Base-by-base conservation (phyloP, 2,888 invertebrate species). In the Acheta domesticus region DNA sequence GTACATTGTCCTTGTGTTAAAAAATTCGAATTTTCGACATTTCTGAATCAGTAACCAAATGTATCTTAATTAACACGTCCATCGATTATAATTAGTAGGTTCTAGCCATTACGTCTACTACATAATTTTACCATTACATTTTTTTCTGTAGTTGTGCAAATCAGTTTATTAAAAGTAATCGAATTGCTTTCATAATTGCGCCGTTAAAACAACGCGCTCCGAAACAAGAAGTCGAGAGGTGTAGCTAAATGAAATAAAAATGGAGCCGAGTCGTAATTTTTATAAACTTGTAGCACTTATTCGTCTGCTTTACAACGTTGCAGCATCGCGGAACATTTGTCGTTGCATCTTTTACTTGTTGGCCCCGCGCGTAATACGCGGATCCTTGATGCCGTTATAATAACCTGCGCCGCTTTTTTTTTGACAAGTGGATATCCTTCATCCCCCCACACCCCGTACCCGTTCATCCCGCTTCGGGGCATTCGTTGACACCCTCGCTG, bases 401-500 rank as follows among this genome's bases (percentile, higher is more conserved):
- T 75, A 79, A 48, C 76, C 62, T 62, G 48, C 62, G 62, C 75
- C 78, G 48, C 75, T 77, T 50, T 77, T 80, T 80, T 80, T 80
- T 80, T 77, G 77, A 36, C 78, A 78, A 73, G 48, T 78, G 74
- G 62, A 73, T 73, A 78, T 74, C 74, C 74, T 78, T 48, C 77
- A 49, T 48, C 50, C 77, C 77, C 77, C 1, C 36, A 23, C 36
- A 19, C 77, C 21, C 50, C 2, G 50, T 62, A 19, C 23, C 48
- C 49, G 49, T 50, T 36, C 77, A 20, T 49, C n/a, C 76, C n/a
- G 21, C 62, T 77, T 77, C 50, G 36, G 36, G 36, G 36, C 8
- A 36, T 36, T 36, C 36, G 36, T 36, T 36, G 36, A 36, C 36
- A 8, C 36, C 36, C 36, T 36, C 5, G 8, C 36, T 8, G 36